Evolutionary conservation across 2,888 invertebrate species (phyloP).

Genomic region (Myopa testacea): DNA sequence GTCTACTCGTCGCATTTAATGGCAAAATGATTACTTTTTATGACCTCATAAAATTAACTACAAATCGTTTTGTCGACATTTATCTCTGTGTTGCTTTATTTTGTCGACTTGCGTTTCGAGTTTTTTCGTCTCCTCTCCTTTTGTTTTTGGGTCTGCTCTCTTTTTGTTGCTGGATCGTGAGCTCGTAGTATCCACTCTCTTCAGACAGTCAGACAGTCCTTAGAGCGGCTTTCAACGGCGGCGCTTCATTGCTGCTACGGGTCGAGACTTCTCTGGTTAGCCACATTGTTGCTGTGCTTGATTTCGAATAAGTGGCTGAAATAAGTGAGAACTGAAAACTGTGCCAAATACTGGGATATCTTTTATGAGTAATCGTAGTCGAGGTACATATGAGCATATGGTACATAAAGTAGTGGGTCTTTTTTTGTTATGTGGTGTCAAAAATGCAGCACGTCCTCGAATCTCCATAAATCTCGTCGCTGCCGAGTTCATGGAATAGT

Average conservation of each 20-base stretch:
- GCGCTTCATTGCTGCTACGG: background rate
- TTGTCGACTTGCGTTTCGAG: constrained; percentile 17
- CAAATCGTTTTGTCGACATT: constrained; percentile 64
- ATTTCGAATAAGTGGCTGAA: constrained; percentile 36
- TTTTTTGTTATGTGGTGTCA: background rate
- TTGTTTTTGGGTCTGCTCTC: background rate
- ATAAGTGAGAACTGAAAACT: constrained; percentile 50
- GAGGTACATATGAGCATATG: no score
- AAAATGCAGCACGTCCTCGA: background rate
- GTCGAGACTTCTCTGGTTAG: background rate
- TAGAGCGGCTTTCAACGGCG: background rate
- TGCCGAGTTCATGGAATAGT: background rate
- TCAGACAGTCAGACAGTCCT: background rate
- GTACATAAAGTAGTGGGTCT: background rate
- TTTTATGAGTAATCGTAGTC: background rate
- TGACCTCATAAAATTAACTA: constrained; percentile 66
- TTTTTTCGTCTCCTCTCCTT: constrained; percentile 26
- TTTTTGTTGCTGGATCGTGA: background rate
- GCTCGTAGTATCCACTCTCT: background rate
- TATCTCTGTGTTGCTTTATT: constrained; percentile 49
- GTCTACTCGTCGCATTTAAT: constrained; percentile 46
- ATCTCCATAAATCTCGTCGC: no score
- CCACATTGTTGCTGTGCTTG: background rate
- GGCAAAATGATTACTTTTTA: constrained; percentile 65
- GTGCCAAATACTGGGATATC: constrained; percentile 48